Evolutionary conservation across 2,113 vertebrate species (phyloP).

Genomic region (Chitala chitala): DNA sequence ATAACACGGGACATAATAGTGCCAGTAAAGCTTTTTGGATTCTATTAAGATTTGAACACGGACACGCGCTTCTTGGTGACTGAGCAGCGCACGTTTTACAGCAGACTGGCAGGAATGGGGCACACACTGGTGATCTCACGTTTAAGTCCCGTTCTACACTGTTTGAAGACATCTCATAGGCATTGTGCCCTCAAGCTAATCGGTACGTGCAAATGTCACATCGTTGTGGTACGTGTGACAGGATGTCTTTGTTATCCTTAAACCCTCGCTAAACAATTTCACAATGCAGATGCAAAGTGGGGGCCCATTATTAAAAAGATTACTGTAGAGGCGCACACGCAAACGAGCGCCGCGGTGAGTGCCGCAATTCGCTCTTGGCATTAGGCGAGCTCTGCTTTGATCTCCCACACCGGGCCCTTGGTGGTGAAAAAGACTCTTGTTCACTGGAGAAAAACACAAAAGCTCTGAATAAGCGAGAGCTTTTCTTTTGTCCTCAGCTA

Average conservation of each 20-base stretch:
- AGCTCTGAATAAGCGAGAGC: background rate
- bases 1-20: too few species aligned
- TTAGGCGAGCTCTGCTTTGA: background rate
- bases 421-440: background rate
- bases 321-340: background rate
- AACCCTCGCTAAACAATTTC: background rate
- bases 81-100: too few species aligned
- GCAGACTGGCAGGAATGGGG: too few species aligned
- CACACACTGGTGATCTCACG: too few species aligned
- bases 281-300: background rate
- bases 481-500: background rate
- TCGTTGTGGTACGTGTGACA: too few species aligned
- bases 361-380: background rate
- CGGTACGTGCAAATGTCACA: too few species aligned
- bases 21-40: too few species aligned
- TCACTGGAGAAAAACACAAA: slow-evolving; percentile 1
- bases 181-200: too few species aligned
- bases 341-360: background rate
- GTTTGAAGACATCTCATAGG: too few species aligned
- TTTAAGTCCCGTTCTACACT: too few species aligned
- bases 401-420: background rate
- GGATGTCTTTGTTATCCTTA: background rate
- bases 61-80: too few species aligned
- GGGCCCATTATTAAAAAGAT: background rate
- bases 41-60: too few species aligned